These are phyloP conservation scores for Condylura cristata DNA, from an alignment of 2,113 vertebrate species.

Conservation along the genomic window DNA sequence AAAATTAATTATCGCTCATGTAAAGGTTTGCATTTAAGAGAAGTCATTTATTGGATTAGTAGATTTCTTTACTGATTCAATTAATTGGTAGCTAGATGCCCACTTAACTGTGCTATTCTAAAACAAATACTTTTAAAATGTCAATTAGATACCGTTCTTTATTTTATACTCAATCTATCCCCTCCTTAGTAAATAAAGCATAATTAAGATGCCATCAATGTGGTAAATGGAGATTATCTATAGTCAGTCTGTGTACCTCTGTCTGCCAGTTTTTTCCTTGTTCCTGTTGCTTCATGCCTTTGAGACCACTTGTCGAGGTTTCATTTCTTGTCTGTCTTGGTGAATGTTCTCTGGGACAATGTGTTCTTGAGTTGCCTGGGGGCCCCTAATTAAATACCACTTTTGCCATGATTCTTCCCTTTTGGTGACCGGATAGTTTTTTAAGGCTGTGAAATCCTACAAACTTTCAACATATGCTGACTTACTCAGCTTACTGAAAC, in stretches of 20 bases:
- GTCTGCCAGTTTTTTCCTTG: constrained; percentile 3
- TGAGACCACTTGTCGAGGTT: constrained; percentile 42
- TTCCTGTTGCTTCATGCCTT: constrained; percentile 65
- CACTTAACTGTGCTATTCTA: constrained; percentile 38
- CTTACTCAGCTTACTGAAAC: constrained; percentile 18
- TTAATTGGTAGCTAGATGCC: constrained; percentile 37
- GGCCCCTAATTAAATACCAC: constrained; percentile 21
- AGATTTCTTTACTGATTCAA: constrained; percentile 58
- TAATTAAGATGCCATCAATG: constrained; percentile 54
- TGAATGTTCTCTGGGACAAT: constrained; percentile 36
- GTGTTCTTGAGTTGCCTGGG: constrained; percentile 20
- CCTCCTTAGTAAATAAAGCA: constrained; percentile 49
- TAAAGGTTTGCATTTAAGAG: constrained; percentile 52
- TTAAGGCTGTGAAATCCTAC: constrained; percentile 33
- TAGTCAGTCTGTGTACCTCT: constrained; percentile 13
- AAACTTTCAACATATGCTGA: constrained; percentile 22
- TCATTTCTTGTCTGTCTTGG: constrained; percentile 29
- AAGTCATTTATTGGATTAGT: constrained; percentile 57
- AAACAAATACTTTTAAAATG: constrained; percentile 74
- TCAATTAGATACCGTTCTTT: constrained; percentile 51
- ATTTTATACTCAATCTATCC: constrained; percentile 38
- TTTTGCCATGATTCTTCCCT: constrained; percentile 52
- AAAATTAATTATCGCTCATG: constrained; percentile 49
- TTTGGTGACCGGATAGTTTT: constrained; percentile 33
- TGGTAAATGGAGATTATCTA: constrained; percentile 62